Evolutionary conservation across 2,888 invertebrate species (phyloP), one percentile per base, ranked within the genome.

Genomic region (Agrotis puta): DNA sequence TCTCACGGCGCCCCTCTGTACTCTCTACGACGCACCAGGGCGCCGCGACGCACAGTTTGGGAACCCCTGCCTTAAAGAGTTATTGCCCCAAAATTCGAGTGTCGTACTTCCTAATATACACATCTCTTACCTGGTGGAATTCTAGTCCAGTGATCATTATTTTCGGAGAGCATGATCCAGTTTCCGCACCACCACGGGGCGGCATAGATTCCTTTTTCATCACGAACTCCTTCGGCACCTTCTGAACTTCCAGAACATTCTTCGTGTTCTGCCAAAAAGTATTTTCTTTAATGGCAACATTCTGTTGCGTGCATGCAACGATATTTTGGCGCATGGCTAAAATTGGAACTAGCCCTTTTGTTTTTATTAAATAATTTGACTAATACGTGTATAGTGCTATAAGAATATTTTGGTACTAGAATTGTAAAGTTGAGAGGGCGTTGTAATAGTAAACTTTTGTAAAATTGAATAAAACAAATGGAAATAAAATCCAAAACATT

Each of bases 171-270:
- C 57, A 96, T 81, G 24, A 98, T 97, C 98, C 98, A 98, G 79
- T 97, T 97, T 4, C 97, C 97, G 65, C 97, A 97, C 86, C 97
- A 97, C 95, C 98, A 98, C 39, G 98, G 98, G 73, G 98, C 98
- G 64, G 97, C 97, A 89, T 98, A 98, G 9, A 98, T 97, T 27
- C 98, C 98, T 85, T 97, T 97, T 82, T 98, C 98, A 69, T 97
- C 97, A 16, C 96, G 95, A 51, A 83, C 79, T 48, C 92, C 91
- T 72, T 95, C 95, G 2, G 92, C 94, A 14, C 94, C 94, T 68
- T 95, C 96, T 0, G 96, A 96, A 84, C 95, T 95, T n/a, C 93
- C 94, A 16, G 96, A 96, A 78, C 92, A 93, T 82, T 97, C 97
- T 86, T 97, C 97, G 62, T 96, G 96, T 88, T 97, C 97, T 91